Evolutionary conservation across 2,113 vertebrate species (phyloP), one percentile per base, ranked within the genome.

Genomic region (Larimichthys polyactis): DNA sequence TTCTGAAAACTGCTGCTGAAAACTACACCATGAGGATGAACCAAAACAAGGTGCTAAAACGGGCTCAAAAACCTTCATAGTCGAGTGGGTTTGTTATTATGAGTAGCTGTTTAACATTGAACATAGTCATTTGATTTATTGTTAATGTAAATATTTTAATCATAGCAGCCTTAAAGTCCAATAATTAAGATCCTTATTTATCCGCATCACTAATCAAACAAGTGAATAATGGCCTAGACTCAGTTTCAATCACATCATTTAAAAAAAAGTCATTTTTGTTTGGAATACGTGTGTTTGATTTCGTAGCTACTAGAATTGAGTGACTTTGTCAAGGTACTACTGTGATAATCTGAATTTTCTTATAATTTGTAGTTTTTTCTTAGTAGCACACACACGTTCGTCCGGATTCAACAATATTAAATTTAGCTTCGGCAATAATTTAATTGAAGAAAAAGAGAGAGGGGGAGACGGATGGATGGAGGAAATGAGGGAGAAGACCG

Each of bases 401-500:
- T 27, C 57, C 57, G n/a, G 22, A 62, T 43, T 77, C n/a, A 64
- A 10, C 44, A 19, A 20, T 40, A 12, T 40, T 17, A 24, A 8
- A 48, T 52, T 58, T 43, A 69, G 16, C n/a, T 29, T 27, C 36
- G 29, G 14, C 60, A 54, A 44, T 12, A 51, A 6, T 3, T 43
- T n/a, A 11, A 76, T 67, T 40, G 17, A 40, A 67, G 46, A 68
- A 74, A 14, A 14, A 57, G 24, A 57, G 54, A 24, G 51, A 20
- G 24, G 16, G 2, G 71, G 78, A 52, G 67, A 80, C 29, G 65
- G 77, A 89, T 40, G 58, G 81, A 79, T 54, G 27, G 51, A 92
- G 82, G 87, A 87, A 78, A 64, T 22, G 60, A 75, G 22, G 11
- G 27, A 71, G 83, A 79, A 32, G n/a, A 75, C 68, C 1, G 67